phyloP scores from a whole-genome alignment of 2,113 vertebrate genomes.

The Rhizomys pruinosus region DNA sequence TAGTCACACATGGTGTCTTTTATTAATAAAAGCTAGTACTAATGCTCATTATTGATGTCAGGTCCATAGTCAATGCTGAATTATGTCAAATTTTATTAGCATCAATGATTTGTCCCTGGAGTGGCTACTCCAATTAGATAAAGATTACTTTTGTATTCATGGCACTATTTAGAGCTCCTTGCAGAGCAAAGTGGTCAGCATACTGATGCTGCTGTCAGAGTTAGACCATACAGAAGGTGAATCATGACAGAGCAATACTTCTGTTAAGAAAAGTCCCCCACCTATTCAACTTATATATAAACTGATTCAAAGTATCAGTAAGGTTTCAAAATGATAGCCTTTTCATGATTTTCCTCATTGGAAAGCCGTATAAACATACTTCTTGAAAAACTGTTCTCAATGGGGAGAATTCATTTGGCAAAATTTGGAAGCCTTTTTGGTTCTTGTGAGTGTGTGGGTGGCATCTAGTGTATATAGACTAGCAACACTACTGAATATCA shows the following conservation, averaged over 20 bases:
- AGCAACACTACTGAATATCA: neutral
- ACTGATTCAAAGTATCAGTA: neutral
- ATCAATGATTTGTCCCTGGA: neutral
- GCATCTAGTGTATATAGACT: neutral
- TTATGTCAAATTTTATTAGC: constrained; percentile 40
- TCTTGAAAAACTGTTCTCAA: neutral
- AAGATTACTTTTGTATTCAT: neutral
- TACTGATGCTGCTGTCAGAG: neutral
- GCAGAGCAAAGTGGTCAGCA: neutral
- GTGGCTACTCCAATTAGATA: neutral
- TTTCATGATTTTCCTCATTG: neutral
- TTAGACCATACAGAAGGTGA: neutral
- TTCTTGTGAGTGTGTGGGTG: neutral
- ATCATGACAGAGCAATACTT: neutral
- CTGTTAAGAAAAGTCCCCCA: neutral
- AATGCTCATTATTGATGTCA: neutral
- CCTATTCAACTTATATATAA: neutral
- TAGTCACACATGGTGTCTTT: neutral
- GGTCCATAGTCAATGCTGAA: neutral
- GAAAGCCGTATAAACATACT: neutral
- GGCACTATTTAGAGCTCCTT: neutral
- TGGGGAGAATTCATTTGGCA: neutral
- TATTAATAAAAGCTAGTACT: constrained; percentile 5
- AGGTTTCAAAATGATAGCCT: neutral
- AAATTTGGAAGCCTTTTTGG: neutral